Evolutionary conservation across 1,140 invertebrate species (phyloP), one percentile per base, ranked within the genome.

Genomic region (Aphelinus atriplicis): DNA sequence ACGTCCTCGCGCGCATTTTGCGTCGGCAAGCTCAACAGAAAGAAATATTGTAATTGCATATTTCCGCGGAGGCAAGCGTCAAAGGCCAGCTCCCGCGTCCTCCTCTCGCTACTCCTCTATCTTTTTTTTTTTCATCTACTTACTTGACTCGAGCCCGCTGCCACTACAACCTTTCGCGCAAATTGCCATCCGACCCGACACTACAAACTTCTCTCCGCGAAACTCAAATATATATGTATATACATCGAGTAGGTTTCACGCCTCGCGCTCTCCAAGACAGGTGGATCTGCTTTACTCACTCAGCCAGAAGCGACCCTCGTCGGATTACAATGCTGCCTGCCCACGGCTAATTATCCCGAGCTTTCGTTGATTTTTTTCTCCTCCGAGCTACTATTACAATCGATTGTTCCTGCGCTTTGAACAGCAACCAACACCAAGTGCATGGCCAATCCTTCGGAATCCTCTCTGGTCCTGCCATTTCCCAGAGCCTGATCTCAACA

Each of bases 41-140:
- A 51, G 55, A 72, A 70, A 65, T 43, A 57, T 57, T 65, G 47
- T 65, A 72, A 65, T 72, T 65, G 62, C 71, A 65, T 51, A 58
- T 65, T 72, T 64, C 46, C 46, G n/a, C 53, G 9, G 47, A 26
- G 42, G 26, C n/a, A 48, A 47, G 51, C 51, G 9, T 53, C 4
- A 53, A 53, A 53, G 51, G 9, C 9, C 9, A 6, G 4, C 51
- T 53, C 51, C 51, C 51, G 4, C 51, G 4, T 53, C 51, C 9
- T 53, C 9, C 9, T 9, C 51, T 53, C 9, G 51, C 51, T 9
- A 53, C 9, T 53, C 51, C 51, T 72, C 47, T 62, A n/a, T 58
- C 42, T 42, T 61, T 67, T 64, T 48, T 48, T 6, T 60, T 67
- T 53, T 60, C 50, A 68, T 74, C 58, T 68, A 74, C 65, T 74